These are phyloP conservation scores for Oncorhynchus masou DNA, from an alignment of 2,113 vertebrate species.

Conservation along the genomic window DNA sequence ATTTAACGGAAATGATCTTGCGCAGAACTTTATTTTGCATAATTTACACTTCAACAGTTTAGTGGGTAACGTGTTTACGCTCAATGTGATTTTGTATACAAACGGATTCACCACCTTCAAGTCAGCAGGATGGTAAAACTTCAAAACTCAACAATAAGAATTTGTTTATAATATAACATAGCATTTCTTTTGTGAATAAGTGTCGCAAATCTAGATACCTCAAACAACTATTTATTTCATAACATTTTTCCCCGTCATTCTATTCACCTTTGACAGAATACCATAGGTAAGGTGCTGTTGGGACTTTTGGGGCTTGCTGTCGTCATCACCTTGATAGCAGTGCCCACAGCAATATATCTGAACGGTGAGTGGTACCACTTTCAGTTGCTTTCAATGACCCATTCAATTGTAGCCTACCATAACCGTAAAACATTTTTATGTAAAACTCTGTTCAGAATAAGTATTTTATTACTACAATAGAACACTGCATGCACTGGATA, in stretches of 20 bases:
- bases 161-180: not conserved
- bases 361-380: conserved; percentile 57
- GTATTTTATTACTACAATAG: too few relatives aligned
- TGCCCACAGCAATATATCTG: conserved; percentile 66
- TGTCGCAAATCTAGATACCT: not conserved
- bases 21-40: conserved; percentile 4
- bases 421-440: too few relatives aligned
- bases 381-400: not conserved
- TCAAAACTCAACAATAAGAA: not conserved
- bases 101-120: not conserved
- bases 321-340: conserved; percentile 67
- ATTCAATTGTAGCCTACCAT: not conserved
- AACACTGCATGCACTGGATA: too few relatives aligned
- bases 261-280: conserved; percentile 44
- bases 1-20: conserved; percentile 57
- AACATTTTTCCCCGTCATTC: not conserved
- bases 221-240: not conserved
- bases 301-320: conserved; percentile 54
- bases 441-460: too few relatives aligned
- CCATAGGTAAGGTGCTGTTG: conserved; percentile 64
- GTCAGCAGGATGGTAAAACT: not conserved
- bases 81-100: conserved; percentile 7
- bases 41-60: not conserved
- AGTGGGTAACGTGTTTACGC: not conserved
- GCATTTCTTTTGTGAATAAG: not conserved